Percentiles rank a stretch among this genome's conserved stretches.
Evolutionary conservation across 2,888 invertebrate species (phyloP).

Genomic region (Fragum fragum): DNA sequence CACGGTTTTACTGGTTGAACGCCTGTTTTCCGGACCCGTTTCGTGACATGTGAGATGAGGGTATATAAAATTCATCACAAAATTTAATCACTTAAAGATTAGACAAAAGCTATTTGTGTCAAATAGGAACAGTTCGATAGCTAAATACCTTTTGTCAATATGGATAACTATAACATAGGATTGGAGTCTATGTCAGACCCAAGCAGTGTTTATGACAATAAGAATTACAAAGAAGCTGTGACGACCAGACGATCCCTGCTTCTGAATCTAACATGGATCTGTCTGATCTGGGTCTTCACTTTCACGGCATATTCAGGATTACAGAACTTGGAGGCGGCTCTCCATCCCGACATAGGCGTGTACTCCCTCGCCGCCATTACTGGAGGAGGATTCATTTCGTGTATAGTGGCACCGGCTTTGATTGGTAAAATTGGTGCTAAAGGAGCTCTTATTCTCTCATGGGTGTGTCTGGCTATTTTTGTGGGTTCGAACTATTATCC

Average conservation of each 20-base stretch:
- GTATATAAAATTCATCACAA: conserved; percentile 1
- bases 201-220: conserved; percentile 38
- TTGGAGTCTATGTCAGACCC: conserved; percentile 49
- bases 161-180: conserved; percentile 22
- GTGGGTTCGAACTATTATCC: conserved; percentile 75
- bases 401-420: conserved; percentile 73
- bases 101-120: neutral
- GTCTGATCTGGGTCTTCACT: conserved; percentile 72
- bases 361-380: conserved; percentile 75
- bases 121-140: neutral
- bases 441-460: conserved; percentile 69
- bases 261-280: conserved; percentile 65
- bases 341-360: conserved; percentile 70
- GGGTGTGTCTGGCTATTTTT: conserved; percentile 70
- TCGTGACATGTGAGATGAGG: neutral
- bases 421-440: conserved; percentile 71
- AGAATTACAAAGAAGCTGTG: conserved; percentile 36
- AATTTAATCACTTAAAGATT: neutral
- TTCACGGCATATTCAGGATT: conserved; percentile 74
- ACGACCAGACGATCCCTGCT: conserved; percentile 45
- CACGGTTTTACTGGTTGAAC: neutral
- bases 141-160: neutral
- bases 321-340: conserved; percentile 71
- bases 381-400: conserved; percentile 72
- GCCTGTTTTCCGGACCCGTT: neutral